Base-by-base conservation (phyloP, 2,113 vertebrate species). In the Hippolais icterina region DNA sequence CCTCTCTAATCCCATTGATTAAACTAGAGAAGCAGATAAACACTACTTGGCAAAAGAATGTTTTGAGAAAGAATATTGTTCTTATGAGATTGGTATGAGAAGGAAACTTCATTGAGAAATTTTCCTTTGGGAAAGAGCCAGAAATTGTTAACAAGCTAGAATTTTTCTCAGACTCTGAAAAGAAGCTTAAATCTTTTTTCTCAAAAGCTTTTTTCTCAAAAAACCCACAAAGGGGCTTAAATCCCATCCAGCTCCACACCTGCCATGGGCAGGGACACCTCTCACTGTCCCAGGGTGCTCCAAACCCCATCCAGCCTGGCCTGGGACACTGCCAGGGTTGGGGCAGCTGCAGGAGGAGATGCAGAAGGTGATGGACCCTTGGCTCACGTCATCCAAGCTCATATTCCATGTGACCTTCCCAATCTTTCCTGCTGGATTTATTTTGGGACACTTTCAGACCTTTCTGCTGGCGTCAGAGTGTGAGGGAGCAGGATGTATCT, bases 401-500 rank as follows among this genome's bases (percentile, higher is more conserved):
- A n/a, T 41, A 15, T 74, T 65, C 77, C 83, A 22, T 35, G 65
- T 81, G 87, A 91, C 92, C 93, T 94, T 91, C 79, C 72, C 92
- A 87, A 39, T 75, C 91, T 46, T 90, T 64, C 83, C 56, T 29
- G 11, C 10, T 49, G 57, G 56, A 76, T 95, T 96, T 93, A 91
- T 89, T 91, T 75, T 93, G 82, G 87, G 84, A 47, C 47, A 25
- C 64, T 87, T 91, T 31, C 89, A 89, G 77, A 77, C 94, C 92
- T 74, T 50, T 95, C 83, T 93, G 60, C 72, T 81, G 54, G 42
- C 44, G n/a, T 85, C 88, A 84, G 65, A 68, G 70, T 33, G 47
- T 39, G 69, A 94, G 82, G 87, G 81, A 95, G 80, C 78, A 93
- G 87, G 82, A 91, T 71, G 82, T 94, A 94, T 76, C 70, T 95